Evolutionary conservation across 2,888 invertebrate species (phyloP).

Genomic region (Tethea ocularis): DNA sequence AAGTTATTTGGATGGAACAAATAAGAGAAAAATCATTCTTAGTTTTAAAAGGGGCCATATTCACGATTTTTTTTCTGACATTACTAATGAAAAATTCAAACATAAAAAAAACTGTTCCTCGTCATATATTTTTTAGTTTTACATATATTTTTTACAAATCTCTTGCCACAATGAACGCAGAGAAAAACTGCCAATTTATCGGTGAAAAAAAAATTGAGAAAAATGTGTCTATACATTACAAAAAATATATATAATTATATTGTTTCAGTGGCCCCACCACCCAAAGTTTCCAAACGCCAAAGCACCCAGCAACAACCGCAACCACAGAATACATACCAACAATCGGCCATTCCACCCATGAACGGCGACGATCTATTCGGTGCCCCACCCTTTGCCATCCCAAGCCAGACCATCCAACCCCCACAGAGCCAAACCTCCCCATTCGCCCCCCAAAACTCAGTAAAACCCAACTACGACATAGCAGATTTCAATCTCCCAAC

Average conservation of each 20-base stretch:
- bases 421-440: conserved; percentile 39
- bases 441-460: conserved; percentile 38
- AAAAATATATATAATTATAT: conserved; percentile 15
- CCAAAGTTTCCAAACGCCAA: conserved; percentile 87
- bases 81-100: too few relatives aligned
- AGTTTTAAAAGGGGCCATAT: too few relatives aligned
- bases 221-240: not conserved
- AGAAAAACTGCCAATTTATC: too few relatives aligned
- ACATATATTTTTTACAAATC: too few relatives aligned
- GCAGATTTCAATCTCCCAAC: conserved; percentile 74
- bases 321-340: conserved; percentile 31
- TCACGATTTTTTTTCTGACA: too few relatives aligned
- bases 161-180: too few relatives aligned
- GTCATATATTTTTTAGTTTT: too few relatives aligned
- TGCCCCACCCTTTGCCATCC: conserved; percentile 88
- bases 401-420: conserved; percentile 32
- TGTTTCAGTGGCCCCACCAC: conserved; percentile 93
- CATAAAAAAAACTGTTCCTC: too few relatives aligned
- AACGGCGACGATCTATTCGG: conserved; percentile 91
- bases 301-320: conserved; percentile 48
- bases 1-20: too few relatives aligned
- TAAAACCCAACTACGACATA: conserved; percentile 76
- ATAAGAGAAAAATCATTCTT: too few relatives aligned
- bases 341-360: conserved; percentile 53
- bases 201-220: too few relatives aligned